A percentile compares a stretch with the other conserved stretches of the same genome.
Evolutionary conservation across 2,797 vertebrate genomes (phyloP).

Genomic region (Rhyacichthys aspro): DNA sequence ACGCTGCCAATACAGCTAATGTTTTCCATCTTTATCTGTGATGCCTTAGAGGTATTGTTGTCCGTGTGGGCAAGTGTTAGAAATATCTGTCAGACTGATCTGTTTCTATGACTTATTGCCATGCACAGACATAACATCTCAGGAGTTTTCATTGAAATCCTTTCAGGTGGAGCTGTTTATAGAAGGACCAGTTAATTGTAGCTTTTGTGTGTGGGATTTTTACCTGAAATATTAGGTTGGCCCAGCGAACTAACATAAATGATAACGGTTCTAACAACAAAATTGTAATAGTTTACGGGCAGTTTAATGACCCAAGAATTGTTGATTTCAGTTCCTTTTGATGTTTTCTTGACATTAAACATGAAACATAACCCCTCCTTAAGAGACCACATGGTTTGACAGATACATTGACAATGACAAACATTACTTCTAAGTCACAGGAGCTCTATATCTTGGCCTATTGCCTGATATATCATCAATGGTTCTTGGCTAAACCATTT

Average conservation of each 20-base stretch:
- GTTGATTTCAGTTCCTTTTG: no score
- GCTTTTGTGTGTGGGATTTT: not conserved
- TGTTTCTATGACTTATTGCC: slow-evolving; percentile 23
- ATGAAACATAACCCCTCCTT: no score
- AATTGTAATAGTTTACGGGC: no score
- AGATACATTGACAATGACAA: no score
- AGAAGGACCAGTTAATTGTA: not conserved
- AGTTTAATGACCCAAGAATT: no score
- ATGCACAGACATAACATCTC: slow-evolving; percentile 8
- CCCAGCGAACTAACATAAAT: not conserved
- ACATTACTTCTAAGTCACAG: no score
- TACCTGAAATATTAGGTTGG: slow-evolving; percentile 3
- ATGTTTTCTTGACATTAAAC: no score
- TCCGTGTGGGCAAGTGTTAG: slow-evolving; percentile 13
- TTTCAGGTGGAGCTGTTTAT: slow-evolving; percentile 5
- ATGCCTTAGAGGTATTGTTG: slow-evolving; percentile 14
- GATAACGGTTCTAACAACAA: no score
- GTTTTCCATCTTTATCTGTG: slow-evolving; percentile 45
- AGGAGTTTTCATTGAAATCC: not conserved
- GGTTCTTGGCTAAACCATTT: not conserved
- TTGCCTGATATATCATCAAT: slow-evolving; percentile 10
- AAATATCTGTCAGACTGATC: slow-evolving; percentile 29
- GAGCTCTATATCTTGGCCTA: no score
- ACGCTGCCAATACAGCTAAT: slow-evolving; percentile 55
- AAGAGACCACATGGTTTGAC: no score